Evolutionary conservation across 2,888 invertebrate species (phyloP).

Genomic region (Drosophila kanekoi): DNA sequence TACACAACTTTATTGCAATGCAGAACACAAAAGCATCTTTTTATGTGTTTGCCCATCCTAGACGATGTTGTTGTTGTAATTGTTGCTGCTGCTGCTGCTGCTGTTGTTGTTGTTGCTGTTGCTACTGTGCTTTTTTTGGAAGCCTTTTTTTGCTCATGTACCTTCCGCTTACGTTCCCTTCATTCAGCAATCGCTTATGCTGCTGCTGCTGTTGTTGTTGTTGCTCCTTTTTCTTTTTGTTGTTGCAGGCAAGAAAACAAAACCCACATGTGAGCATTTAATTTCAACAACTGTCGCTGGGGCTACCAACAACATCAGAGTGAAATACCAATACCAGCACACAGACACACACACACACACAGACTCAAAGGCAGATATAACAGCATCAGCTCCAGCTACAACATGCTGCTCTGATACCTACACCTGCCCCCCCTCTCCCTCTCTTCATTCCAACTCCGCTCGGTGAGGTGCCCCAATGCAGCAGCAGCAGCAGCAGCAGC

Average conservation of each 20-base stretch:
- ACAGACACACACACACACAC: conserved; percentile 8
- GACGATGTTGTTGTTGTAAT: conserved; percentile 23
- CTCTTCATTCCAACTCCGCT: not conserved
- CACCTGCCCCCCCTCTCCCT: conserved; percentile 2
- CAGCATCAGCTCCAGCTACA: conserved; percentile 29
- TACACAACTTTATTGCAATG: conserved; percentile 52
- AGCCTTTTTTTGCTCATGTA: conserved; percentile 22
- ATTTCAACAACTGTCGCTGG: conserved; percentile 83
- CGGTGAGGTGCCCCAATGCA: conserved; percentile 32
- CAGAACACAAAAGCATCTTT: conserved; percentile 46
- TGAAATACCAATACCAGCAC: conserved; percentile 68
- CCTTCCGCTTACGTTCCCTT: conserved; percentile 1
- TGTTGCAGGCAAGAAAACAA: conserved; percentile 64
- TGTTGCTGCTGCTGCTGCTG: conserved; percentile 6
- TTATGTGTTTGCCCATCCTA: conserved; percentile 44
- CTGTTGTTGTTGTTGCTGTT: conserved; percentile 17
- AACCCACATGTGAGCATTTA: conserved; percentile 84
- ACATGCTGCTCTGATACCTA: conserved; percentile 12
- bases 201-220: conserved; percentile 19
- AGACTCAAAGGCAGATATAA: no score
- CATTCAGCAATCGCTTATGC: conserved; percentile 34
- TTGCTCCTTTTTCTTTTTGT: conserved; percentile 13
- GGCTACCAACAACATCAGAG: conserved; percentile 55
- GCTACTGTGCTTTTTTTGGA: conserved; percentile 51
- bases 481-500: conserved; percentile 19